Percentiles rank a stretch among this genome's conserved stretches.
Conservation (phyloP, 2,113 vertebrate species). For the Pavo muticus region DNA sequence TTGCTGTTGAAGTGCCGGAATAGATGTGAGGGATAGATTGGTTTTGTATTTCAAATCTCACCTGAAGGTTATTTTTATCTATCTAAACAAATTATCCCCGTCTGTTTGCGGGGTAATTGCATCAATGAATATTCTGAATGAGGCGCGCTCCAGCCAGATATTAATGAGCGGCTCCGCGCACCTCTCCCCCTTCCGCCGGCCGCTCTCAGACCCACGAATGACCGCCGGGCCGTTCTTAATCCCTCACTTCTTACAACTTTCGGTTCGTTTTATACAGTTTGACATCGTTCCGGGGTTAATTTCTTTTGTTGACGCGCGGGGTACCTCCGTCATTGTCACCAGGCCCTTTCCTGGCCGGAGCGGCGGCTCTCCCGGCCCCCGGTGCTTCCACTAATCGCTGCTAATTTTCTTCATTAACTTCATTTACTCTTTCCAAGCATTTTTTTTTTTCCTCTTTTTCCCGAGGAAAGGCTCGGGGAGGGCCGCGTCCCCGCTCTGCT, state of each 20-base stretch:
- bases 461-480: neutral
- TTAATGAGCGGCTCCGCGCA: conserved; percentile 68
- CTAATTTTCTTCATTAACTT: conserved; percentile 83
- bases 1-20: conserved; percentile 64
- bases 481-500: neutral
- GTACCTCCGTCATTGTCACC: conserved; percentile 13
- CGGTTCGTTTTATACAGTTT: conserved; percentile 63
- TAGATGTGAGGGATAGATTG: conserved; percentile 62
- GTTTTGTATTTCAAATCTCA: conserved; percentile 72
- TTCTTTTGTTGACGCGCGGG: conserved; percentile 70
- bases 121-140: conserved; percentile 58
- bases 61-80: conserved; percentile 76
- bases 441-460: neutral
- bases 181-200: conserved; percentile 35
- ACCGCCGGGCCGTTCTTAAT: conserved; percentile 65
- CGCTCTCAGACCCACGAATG: conserved; percentile 60
- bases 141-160: conserved; percentile 65
- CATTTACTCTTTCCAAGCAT: conserved; percentile 79
- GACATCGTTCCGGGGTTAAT: conserved; percentile 56
- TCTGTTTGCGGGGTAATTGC: conserved; percentile 71
- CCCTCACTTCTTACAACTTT: conserved; percentile 69
- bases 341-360: conserved; percentile 25
- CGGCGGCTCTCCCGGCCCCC: neutral
- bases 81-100: conserved; percentile 72
- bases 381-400: conserved; percentile 68